These are phyloP conservation scores for Tinea semifulvella DNA, from an alignment of 2,888 invertebrate genomes.

Conservation along the genomic window DNA sequence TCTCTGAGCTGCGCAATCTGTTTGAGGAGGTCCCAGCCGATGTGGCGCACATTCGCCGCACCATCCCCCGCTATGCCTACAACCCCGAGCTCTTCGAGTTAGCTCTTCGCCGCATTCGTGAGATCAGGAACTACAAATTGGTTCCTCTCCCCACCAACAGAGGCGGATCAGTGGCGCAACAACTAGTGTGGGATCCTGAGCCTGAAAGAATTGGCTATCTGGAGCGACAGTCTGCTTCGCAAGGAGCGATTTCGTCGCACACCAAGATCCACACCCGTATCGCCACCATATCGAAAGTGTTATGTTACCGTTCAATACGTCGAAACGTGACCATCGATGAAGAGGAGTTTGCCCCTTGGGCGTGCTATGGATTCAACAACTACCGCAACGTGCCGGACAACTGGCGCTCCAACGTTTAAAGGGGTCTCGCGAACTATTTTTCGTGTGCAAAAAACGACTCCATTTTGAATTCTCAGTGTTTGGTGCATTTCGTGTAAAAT, in stretches of 20 bases:
- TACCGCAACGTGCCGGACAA: no score
- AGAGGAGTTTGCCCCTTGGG: no score
- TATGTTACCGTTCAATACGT: background rate
- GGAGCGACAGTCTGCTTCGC: background rate
- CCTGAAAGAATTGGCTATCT: background rate
- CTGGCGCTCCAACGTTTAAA: no score
- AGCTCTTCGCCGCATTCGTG: constrained; percentile 4
- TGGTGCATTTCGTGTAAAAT: no score
- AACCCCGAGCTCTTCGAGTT: constrained; percentile 5
- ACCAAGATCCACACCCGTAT: background rate
- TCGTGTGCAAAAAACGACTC: no score
- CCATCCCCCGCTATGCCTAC: background rate
- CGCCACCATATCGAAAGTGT: background rate
- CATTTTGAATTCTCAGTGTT: no score
- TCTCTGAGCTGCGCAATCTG: constrained; percentile 1
- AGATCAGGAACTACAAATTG: background rate
- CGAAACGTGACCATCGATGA: no score
- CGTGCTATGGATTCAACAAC: no score
- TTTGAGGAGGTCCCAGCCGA: background rate
- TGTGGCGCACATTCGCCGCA: background rate
- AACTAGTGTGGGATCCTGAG: background rate
- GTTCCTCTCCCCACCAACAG: background rate
- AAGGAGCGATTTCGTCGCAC: background rate
- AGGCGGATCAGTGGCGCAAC: background rate
- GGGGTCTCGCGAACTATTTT: no score